Conservation (phyloP, 1,140 invertebrate genomes). For the Proales similis region DNA sequence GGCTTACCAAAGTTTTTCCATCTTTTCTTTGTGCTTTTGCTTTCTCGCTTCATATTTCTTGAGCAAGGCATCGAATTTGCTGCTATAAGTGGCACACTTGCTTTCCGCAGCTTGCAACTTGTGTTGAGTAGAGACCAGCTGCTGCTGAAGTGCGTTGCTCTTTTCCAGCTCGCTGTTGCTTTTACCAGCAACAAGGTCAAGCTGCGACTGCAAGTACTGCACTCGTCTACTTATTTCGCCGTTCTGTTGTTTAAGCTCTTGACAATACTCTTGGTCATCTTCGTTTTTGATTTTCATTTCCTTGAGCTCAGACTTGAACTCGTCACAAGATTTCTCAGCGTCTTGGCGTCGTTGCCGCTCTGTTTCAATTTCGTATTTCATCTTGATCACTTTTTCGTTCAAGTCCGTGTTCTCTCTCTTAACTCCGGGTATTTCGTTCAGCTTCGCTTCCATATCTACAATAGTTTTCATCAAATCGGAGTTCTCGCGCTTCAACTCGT, state of each 20-base stretch:
- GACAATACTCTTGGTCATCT: neutral
- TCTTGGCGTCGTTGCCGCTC: slow-evolving; percentile 17
- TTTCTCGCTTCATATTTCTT: slow-evolving; percentile 34
- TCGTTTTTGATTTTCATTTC: slow-evolving; percentile 13
- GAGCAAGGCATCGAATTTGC: slow-evolving; percentile 33
- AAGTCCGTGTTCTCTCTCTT: no score
- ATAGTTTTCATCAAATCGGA: no score
- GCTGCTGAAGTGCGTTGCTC: slow-evolving; percentile 10
- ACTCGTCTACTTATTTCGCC: slow-evolving; percentile 13
- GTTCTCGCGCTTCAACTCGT: no score
- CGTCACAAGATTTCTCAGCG: neutral
- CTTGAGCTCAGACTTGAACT: slow-evolving; percentile 4
- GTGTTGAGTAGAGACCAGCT: slow-evolving; percentile 9
- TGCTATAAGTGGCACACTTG: slow-evolving; percentile 27
- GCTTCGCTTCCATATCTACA: no score
- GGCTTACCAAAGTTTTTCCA: slow-evolving; percentile 34
- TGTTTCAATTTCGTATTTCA: slow-evolving; percentile 18
- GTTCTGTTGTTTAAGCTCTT: slow-evolving; percentile 30
- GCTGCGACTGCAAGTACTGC: neutral
- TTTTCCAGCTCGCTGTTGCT: slow-evolving; percentile 35
- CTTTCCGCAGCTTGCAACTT: slow-evolving; percentile 12
- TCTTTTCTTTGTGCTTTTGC: slow-evolving; percentile 32
- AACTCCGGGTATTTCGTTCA: no score
- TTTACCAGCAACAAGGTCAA: slow-evolving; percentile 27
- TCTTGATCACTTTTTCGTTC: slow-evolving; percentile 17